A percentile compares a stretch with the other conserved stretches of the same genome.
Evolutionary conservation across 2,888 invertebrate species (phyloP).

Genomic region (Galeopsomyia nigrocyanea): DNA sequence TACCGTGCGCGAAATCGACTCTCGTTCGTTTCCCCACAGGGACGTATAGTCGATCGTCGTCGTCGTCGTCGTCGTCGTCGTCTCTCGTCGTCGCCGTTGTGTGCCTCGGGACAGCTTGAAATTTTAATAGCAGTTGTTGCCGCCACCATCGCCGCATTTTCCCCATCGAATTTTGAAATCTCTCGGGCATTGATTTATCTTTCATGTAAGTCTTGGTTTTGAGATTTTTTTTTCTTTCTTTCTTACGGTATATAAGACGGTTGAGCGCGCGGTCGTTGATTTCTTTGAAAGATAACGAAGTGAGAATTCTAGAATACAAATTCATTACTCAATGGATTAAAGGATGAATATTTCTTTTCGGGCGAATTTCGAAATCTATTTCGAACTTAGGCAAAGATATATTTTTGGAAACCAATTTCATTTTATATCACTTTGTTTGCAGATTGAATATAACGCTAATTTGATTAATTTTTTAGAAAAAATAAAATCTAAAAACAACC

Average conservation of each 20-base stretch:
- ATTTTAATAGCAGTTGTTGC: slow-evolving; percentile 43
- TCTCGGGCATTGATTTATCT: slow-evolving; percentile 18
- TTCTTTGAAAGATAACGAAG: not conserved
- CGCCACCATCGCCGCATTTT: not conserved
- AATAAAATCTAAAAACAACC: too few species aligned
- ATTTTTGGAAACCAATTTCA: too few species aligned
- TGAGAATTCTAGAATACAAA: too few species aligned
- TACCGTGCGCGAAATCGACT: too few species aligned
- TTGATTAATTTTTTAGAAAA: too few species aligned
- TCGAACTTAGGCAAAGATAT: too few species aligned
- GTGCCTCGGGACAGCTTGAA: slow-evolving; percentile 35
- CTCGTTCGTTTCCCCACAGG: slow-evolving; percentile 9
- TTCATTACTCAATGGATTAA: too few species aligned
- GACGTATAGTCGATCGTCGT: slow-evolving; percentile 19
- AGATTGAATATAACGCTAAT: too few species aligned
- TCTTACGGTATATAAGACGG: not conserved
- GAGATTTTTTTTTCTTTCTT: not conserved
- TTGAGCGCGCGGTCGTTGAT: not conserved
- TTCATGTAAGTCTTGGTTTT: slow-evolving; percentile 18
- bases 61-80: not conserved
- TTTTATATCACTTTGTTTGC: too few species aligned
- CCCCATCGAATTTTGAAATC: slow-evolving; percentile 27
- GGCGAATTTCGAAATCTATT: too few species aligned
- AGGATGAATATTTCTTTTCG: too few species aligned
- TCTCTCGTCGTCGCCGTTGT: not conserved